Percentiles rank a stretch among this genome's conserved stretches.
Conservation (phyloP, 2,888 invertebrate genomes). For the Augiades crinisus region DNA sequence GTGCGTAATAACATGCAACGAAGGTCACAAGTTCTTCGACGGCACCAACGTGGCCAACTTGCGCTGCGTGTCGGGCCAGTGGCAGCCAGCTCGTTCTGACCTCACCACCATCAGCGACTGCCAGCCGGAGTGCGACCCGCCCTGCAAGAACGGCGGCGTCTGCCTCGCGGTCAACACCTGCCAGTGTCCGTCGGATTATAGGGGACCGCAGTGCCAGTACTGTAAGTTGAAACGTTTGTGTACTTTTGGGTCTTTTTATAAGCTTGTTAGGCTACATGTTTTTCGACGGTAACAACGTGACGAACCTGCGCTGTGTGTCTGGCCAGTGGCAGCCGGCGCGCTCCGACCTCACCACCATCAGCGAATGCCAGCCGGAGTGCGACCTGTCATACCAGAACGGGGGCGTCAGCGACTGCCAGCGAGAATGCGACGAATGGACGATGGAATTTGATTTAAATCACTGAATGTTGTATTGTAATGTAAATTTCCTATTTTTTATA, state of each 20-base stretch:
- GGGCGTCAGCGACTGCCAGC: slow-evolving; percentile 89
- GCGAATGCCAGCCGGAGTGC: slow-evolving; percentile 86
- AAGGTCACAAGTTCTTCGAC: slow-evolving; percentile 87
- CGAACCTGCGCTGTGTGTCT: slow-evolving; percentile 85
- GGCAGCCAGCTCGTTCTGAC: slow-evolving; percentile 85
- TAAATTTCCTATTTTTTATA: too few relatives aligned
- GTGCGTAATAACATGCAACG: slow-evolving; percentile 85
- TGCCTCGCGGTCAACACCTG: slow-evolving; percentile 90
- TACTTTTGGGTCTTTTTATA: too few relatives aligned
- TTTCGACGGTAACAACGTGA: neutral
- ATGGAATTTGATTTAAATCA: too few relatives aligned
- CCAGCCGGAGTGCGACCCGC: slow-evolving; percentile 83
- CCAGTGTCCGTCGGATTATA: slow-evolving; percentile 86
- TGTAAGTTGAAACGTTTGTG: slow-evolving; percentile 49
- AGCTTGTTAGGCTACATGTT: too few relatives aligned
- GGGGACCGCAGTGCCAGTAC: slow-evolving; percentile 88
- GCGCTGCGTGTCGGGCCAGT: slow-evolving; percentile 85
- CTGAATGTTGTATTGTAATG: too few relatives aligned
- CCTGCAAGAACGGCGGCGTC: slow-evolving; percentile 90
- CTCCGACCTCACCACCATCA: slow-evolving; percentile 82
- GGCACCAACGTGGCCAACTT: slow-evolving; percentile 85
- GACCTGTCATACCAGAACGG: slow-evolving; percentile 88
- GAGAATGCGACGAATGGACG: too few relatives aligned
- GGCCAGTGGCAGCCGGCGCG: slow-evolving; percentile 87
- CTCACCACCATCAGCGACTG: slow-evolving; percentile 86